These are phyloP conservation scores for Scaptomyza flava DNA, from an alignment of 2,888 invertebrate species.

Conservation along the genomic window DNA sequence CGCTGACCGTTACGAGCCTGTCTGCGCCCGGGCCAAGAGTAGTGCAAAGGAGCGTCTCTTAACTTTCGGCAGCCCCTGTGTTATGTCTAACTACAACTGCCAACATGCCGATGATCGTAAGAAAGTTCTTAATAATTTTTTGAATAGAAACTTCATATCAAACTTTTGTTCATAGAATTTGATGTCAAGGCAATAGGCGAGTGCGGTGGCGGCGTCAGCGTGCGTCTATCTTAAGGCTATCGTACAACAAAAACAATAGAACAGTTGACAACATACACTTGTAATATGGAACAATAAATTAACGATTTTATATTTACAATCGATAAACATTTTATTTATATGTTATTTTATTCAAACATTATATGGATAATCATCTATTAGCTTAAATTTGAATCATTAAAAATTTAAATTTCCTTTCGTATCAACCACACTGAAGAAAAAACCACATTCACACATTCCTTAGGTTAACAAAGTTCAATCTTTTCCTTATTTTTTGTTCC, in stretches of 20 bases:
- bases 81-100: slow-evolving; percentile 83
- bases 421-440: too few relatives aligned
- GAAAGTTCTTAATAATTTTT: slow-evolving; percentile 12
- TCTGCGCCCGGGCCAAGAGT: slow-evolving; percentile 80
- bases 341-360: slow-evolving; percentile 9
- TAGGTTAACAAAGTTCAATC: too few relatives aligned
- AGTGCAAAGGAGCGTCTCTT: slow-evolving; percentile 79
- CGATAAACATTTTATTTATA: slow-evolving; percentile 56
- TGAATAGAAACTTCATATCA: background rate
- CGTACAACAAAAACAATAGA: background rate
- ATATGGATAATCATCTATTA: slow-evolving; percentile 29
- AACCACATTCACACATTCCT: too few relatives aligned
- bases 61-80: slow-evolving; percentile 82
- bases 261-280: background rate
- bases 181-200: slow-evolving; percentile 79
- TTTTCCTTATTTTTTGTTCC: too few relatives aligned
- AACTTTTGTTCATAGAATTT: slow-evolving; percentile 63
- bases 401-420: slow-evolving; percentile 36
- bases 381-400: slow-evolving; percentile 39
- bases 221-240: slow-evolving; percentile 80
- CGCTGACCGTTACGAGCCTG: slow-evolving; percentile 73
- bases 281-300: slow-evolving; percentile 11
- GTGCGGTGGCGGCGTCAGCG: slow-evolving; percentile 82
- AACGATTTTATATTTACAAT: slow-evolving; percentile 25
- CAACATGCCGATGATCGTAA: slow-evolving; percentile 82